phyloP scores from a whole-genome alignment of 2,797 vertebrate species.

The Sitta carolinensis region DNA sequence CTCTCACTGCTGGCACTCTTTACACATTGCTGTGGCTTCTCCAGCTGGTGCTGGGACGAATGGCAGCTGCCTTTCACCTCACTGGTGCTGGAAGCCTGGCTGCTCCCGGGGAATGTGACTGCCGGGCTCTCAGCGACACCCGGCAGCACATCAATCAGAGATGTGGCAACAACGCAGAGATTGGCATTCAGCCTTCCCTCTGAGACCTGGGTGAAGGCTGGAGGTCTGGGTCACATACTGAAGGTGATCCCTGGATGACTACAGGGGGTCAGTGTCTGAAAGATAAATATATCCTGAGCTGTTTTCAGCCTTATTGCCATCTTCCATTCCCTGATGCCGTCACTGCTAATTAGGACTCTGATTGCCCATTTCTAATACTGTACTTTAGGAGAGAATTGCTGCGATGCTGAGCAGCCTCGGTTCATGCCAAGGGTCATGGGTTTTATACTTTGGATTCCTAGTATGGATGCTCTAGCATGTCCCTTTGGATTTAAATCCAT shows the following conservation, averaged over 20 bases:
- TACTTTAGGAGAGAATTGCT: background rate
- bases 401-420: background rate
- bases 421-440: accelerated
- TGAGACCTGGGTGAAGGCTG: background rate
- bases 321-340: background rate
- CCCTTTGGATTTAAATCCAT: background rate
- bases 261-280: background rate
- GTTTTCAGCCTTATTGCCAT: background rate
- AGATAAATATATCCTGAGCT: background rate
- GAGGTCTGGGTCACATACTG: background rate
- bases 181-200: background rate
- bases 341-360: background rate
- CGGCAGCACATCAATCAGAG: background rate
- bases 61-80: slow-evolving; percentile 46
- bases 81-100: background rate
- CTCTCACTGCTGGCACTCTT: slow-evolving; percentile 66
- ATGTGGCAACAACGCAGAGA: background rate
- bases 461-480: background rate
- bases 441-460: background rate
- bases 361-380: background rate
- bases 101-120: background rate
- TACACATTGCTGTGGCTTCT: slow-evolving; percentile 53
- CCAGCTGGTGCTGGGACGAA: slow-evolving; percentile 50
- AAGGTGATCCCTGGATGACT: background rate
- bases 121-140: background rate